These are phyloP conservation scores for Paedocypris sp. DNA, from an alignment of 2,113 vertebrate species.

Conservation along the genomic window DNA sequence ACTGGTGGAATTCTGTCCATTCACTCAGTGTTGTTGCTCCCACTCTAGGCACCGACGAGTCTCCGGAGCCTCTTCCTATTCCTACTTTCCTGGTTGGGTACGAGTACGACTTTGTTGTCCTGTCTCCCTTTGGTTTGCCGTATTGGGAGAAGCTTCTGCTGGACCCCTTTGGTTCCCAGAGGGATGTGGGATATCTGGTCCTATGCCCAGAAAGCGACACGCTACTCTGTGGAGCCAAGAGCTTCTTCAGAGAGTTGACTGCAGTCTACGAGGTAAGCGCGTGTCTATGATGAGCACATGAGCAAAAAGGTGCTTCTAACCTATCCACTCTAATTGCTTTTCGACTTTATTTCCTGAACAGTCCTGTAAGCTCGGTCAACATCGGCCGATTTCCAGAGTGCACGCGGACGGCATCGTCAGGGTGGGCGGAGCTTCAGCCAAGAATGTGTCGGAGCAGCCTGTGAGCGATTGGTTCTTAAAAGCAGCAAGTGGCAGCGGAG, in stretches of 20 bases:
- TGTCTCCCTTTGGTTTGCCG: slow-evolving; percentile 90
- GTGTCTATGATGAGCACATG: too few relatives aligned
- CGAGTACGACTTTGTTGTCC: slow-evolving; percentile 94
- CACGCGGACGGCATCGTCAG: slow-evolving; percentile 86
- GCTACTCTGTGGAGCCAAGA: slow-evolving; percentile 84
- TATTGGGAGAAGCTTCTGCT: slow-evolving; percentile 95
- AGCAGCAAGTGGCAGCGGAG: slow-evolving; percentile 73
- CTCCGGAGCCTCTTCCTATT: slow-evolving; percentile 93
- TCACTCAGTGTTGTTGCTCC: not conserved
- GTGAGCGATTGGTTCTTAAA: slow-evolving; percentile 94
- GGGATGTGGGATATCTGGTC: slow-evolving; percentile 91
- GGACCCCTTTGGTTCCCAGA: slow-evolving; percentile 90
- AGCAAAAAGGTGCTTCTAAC: too few relatives aligned
- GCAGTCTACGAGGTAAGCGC: slow-evolving; percentile 83
- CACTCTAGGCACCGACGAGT: slow-evolving; percentile 86
- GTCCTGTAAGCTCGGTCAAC: slow-evolving; percentile 93
- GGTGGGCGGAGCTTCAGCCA: slow-evolving; percentile 78
- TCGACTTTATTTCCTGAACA: slow-evolving; percentile 37
- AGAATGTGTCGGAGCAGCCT: slow-evolving; percentile 79
- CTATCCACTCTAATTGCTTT: not conserved
- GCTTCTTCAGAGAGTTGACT: slow-evolving; percentile 94
- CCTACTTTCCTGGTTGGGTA: slow-evolving; percentile 94
- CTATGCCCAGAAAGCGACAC: slow-evolving; percentile 93
- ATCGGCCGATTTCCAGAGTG: slow-evolving; percentile 88
- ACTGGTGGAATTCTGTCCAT: too few relatives aligned